These are phyloP conservation scores for Tolypeutes matacus DNA, from an alignment of 2,797 vertebrate genomes.

Conservation along the genomic window DNA sequence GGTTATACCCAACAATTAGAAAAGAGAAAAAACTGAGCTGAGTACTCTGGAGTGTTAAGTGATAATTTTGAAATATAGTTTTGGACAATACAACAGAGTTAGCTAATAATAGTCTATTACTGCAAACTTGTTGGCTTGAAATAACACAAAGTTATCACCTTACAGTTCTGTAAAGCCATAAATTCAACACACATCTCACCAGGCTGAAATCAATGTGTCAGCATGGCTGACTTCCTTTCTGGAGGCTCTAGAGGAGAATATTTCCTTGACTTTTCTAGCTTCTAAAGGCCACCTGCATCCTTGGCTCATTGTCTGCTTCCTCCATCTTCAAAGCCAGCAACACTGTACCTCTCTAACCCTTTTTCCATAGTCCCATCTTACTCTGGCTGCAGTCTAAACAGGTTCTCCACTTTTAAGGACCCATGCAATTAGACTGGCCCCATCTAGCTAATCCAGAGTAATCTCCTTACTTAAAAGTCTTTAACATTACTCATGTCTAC, in stretches of 20 bases:
- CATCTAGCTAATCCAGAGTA: neutral
- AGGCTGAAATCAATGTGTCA: neutral
- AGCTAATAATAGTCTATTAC: neutral
- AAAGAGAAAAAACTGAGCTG: neutral
- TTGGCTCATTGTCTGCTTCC: neutral
- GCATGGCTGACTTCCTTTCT: neutral
- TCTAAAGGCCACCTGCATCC: neutral
- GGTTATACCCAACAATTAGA: neutral
- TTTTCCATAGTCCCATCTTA: neutral
- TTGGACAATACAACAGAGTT: neutral
- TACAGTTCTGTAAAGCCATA: neutral
- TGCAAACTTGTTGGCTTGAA: neutral
- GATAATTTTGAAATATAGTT: constrained; percentile 23
- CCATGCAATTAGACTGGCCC: neutral
- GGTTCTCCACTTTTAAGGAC: neutral
- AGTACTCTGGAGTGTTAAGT: neutral
- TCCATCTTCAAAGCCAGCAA: neutral
- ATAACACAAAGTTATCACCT: neutral
- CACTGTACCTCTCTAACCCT: neutral
- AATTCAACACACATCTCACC: neutral
- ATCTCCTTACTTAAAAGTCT: neutral
- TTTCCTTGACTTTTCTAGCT: neutral
- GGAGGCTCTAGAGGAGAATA: neutral
- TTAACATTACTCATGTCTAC: neutral
- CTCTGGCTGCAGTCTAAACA: neutral